These are phyloP conservation scores for Drosophila pachea DNA, from an alignment of 1,140 invertebrate species.

Conservation along the genomic window DNA sequence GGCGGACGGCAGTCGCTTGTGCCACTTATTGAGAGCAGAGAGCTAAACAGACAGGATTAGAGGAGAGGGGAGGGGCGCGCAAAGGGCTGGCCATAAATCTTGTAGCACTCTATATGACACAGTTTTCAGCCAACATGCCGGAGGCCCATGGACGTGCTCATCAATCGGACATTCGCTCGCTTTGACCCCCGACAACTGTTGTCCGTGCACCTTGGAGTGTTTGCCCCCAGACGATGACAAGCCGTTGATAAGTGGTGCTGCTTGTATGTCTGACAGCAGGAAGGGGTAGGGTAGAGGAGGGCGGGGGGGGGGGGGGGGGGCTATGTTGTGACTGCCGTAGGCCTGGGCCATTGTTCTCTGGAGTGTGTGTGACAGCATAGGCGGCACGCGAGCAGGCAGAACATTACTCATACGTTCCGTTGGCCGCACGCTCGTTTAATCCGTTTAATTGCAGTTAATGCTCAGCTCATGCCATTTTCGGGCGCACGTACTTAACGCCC, in stretches of 20 bases:
- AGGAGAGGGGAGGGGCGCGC: constrained; percentile 11
- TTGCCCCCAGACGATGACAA: constrained; percentile 59
- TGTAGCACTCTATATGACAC: constrained; percentile 77
- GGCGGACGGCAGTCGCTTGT: constrained; percentile 54
- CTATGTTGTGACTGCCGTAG: constrained; percentile 57
- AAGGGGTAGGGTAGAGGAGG: not conserved
- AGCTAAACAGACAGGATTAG: constrained; percentile 20
- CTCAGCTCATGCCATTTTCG: constrained; percentile 41
- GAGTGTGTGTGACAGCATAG: constrained; percentile 13
- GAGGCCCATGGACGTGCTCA: constrained; percentile 37
- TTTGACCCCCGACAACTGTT: constrained; percentile 42
- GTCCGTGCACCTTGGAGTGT: constrained; percentile 62
- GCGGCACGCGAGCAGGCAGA: not conserved
- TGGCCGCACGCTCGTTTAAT: constrained; percentile 68
- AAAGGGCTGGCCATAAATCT: constrained; percentile 70
- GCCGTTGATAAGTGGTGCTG: constrained; percentile 51
- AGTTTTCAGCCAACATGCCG: constrained; percentile 42
- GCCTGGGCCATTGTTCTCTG: constrained; percentile 49
- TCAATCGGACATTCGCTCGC: constrained; percentile 60
- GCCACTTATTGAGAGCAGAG: constrained; percentile 64
- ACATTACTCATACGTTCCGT: constrained; percentile 31
- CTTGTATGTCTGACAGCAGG: too few species aligned
- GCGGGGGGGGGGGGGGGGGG: not conserved
- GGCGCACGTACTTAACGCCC: constrained; percentile 6
- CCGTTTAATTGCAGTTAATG: constrained; percentile 66